Evolutionary conservation across 2,113 vertebrate species (phyloP).

Genomic region (Esox niger): DNA sequence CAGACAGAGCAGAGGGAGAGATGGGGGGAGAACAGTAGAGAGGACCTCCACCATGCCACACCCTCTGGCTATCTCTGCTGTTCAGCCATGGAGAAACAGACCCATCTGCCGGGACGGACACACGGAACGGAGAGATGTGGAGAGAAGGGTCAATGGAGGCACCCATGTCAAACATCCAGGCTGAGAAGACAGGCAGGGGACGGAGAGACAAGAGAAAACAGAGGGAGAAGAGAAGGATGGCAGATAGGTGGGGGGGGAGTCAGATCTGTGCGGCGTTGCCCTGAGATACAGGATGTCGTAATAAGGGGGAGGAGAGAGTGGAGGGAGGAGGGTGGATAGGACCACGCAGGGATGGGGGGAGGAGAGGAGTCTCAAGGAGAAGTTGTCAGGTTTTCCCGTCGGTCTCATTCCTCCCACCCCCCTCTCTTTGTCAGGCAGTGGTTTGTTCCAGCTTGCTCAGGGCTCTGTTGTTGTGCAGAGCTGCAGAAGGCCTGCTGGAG

Average conservation of each 20-base stretch:
- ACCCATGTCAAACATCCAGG: constrained; percentile 13
- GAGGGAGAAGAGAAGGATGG: constrained; percentile 16
- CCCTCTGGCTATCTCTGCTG: constrained; percentile 56
- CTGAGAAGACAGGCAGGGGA: constrained; percentile 38
- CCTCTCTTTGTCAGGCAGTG: constrained; percentile 61
- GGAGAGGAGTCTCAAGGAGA: constrained; percentile 43
- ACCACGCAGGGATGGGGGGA: constrained; percentile 25
- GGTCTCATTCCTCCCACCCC: constrained; percentile 46
- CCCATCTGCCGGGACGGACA: constrained; percentile 57
- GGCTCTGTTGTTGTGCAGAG: constrained; percentile 81
- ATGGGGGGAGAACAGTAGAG: neutral
- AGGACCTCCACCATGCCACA: constrained; percentile 39
- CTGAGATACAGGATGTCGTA: constrained; percentile 75
- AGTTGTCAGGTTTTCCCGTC: constrained; percentile 36
- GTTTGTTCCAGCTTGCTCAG: constrained; percentile 67
- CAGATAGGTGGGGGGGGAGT: constrained; percentile 9
- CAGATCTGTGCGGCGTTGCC: constrained; percentile 66
- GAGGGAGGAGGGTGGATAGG: constrained; percentile 32
- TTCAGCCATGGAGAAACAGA: constrained; percentile 59
- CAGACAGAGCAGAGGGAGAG: constrained; percentile 35
- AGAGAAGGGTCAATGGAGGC: neutral
- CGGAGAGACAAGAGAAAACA: constrained; percentile 36
- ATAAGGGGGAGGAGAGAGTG: constrained; percentile 55
- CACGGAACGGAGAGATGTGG: constrained; percentile 31
- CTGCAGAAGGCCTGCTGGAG: constrained; percentile 74